A percentile compares a stretch with the other conserved stretches of the same genome.
Conservation (phyloP, 2,113 vertebrate species). For the Phaetusa simplex region DNA sequence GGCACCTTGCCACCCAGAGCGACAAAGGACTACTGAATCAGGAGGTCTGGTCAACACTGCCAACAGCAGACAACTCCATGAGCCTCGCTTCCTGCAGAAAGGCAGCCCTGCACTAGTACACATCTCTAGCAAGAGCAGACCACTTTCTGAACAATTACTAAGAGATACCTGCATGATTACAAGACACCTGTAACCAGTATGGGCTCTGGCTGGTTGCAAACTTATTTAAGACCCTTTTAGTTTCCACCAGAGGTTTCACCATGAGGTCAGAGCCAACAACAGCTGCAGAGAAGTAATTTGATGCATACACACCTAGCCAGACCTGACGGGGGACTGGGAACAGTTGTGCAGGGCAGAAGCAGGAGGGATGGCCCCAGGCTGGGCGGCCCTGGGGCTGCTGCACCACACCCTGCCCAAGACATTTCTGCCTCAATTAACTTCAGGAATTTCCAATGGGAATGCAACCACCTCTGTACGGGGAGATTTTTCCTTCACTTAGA, state of each 20-base stretch:
- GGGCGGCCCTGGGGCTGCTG: not conserved
- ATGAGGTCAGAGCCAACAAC: not conserved
- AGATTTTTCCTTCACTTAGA: not conserved
- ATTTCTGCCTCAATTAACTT: not conserved
- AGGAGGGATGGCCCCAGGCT: not conserved
- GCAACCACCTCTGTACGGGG: not conserved
- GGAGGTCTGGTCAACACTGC: not conserved
- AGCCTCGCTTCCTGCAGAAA: not conserved
- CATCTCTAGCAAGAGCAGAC: not conserved
- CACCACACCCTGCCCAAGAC: conserved; percentile 2
- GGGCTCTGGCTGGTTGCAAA: not conserved
- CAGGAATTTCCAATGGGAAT: not conserved
- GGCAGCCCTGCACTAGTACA: not conserved
- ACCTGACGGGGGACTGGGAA: not conserved
- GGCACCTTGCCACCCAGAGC: not conserved
- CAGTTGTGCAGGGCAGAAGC: not conserved
- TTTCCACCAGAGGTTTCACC: not conserved
- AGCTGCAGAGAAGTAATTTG: not conserved
- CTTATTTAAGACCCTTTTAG: not conserved
- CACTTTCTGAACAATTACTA: not conserved
- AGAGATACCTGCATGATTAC: not conserved
- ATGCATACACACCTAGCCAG: not conserved
- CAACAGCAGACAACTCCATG: not conserved
- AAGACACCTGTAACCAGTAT: not conserved
- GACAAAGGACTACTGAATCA: not conserved